A percentile compares a stretch with the other conserved stretches of the same genome.
phyloP scores from a whole-genome alignment of 2,888 invertebrate genomes.

The Zaprionus lineosus region DNA sequence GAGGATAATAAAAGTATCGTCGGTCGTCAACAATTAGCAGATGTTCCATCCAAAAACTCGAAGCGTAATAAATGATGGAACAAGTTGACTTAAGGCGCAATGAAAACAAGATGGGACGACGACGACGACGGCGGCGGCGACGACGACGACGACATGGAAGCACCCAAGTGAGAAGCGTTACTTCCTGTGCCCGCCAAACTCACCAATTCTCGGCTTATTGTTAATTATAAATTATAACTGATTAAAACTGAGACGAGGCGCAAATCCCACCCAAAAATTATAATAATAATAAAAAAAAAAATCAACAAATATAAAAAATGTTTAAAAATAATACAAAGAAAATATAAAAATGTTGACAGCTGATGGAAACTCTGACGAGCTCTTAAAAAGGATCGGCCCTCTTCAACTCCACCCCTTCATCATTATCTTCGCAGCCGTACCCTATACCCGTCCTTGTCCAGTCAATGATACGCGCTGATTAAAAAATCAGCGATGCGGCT shows the following conservation, averaged over 20 bases:
- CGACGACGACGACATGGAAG: no score
- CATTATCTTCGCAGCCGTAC: no score
- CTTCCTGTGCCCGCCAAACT: no score
- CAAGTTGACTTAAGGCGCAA: slow-evolving; percentile 50
- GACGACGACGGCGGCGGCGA: no score
- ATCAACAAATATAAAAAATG: no score
- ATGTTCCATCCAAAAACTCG: slow-evolving; percentile 54
- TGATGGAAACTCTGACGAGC: slow-evolving; percentile 49
- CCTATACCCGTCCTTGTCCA: not conserved
- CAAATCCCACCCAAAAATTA: no score
- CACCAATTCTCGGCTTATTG: slow-evolving; percentile 42
- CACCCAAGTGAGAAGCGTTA: no score
- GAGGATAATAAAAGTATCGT: slow-evolving; percentile 32
- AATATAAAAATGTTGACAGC: slow-evolving; percentile 72
- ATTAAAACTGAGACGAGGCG: slow-evolving; percentile 35
- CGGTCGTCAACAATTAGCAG: slow-evolving; percentile 63
- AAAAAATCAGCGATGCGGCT: slow-evolving; percentile 68
- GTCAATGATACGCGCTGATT: slow-evolving; percentile 73
- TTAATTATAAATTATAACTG: slow-evolving; percentile 77
- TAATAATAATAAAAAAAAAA: no score
- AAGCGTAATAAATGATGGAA: slow-evolving; percentile 50
- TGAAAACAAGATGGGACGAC: slow-evolving; percentile 46
- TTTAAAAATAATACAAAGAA: no score
- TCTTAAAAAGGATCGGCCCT: slow-evolving; percentile 11
- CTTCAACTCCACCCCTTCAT: no score